Evolutionary conservation across 1,140 invertebrate genomes (phyloP), one percentile per base, ranked within the genome.

Genomic region (Ceratosolen fusciceps): DNA sequence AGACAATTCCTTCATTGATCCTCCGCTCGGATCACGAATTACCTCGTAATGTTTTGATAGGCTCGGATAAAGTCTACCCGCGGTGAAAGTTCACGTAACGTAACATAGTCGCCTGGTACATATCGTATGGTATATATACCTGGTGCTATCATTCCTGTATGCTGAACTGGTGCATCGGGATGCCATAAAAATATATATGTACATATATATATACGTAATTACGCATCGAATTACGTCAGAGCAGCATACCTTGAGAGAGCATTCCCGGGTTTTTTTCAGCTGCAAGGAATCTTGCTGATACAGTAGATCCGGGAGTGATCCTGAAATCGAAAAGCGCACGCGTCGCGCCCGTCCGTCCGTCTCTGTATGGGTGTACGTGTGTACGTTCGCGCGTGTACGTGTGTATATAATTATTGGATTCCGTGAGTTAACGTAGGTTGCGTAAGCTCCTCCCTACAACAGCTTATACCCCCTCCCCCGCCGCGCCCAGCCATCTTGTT

Each of bases 71-170:
- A n/a, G n/a, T 74, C 4, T 24, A 26, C 10, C 16, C n/a, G 52
- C 54, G 54, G 54, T 74, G 52, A 74, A 74, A 58, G 54, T 60
- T 74, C 54, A 72, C 31, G 31, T 29, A 31, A 47, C 26, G 26
- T 26, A 58, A 5, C n/a, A n/a, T n/a, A n/a, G n/a, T n/a, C n/a
- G n/a, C n/a, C n/a, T n/a, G n/a, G n/a, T n/a, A n/a, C n/a, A n/a
- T 58, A 58, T n/a, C 26, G 26, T 58, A 58, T 58, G 8, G 54
- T 7, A 58, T 58, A n/a, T n/a, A 12, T 58, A n/a, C n/a, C n/a
- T n/a, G n/a, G n/a, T n/a, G n/a, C n/a, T n/a, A n/a, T n/a, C n/a
- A n/a, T n/a, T n/a, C n/a, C n/a, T n/a, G 2, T 58, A 70, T 26
- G 67, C n/a, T 29, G 43, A 71, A 49, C 24, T 26, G 68, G 43